A percentile compares a stretch with the other conserved stretches of the same genome.
Conservation (phyloP, 1,140 invertebrate species). For the Vanessa tameamea region DNA sequence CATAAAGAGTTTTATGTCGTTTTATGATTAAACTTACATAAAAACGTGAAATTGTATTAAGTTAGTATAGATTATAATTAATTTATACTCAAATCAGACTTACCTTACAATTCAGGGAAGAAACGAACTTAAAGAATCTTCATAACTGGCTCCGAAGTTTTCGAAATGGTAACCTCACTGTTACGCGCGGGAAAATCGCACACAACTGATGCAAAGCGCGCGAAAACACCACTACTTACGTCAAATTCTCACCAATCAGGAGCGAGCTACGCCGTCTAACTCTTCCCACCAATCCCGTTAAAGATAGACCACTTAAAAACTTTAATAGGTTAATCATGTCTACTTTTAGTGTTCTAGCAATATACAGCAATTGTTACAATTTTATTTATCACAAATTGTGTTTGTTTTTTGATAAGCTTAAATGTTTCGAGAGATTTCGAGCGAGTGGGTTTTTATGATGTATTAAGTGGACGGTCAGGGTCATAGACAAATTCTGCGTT, state of each 20-base stretch:
- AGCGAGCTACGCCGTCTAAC: constrained; percentile 51
- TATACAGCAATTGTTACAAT: constrained; percentile 13
- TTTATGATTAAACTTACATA: background rate
- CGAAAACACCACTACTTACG: constrained; percentile 72
- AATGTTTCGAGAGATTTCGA: background rate
- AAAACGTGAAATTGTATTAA: background rate
- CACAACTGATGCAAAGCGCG: constrained; percentile 71
- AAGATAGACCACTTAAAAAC: constrained; percentile 54
- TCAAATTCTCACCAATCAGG: constrained; percentile 54
- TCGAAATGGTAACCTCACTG: constrained; percentile 39
- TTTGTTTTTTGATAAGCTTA: constrained; percentile 24
- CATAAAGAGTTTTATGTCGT: too few relatives aligned
- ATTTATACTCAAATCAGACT: constrained; percentile 8
- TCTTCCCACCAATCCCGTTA: constrained; percentile 54
- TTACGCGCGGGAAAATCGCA: constrained; percentile 55
- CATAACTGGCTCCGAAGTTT: constrained; percentile 59
- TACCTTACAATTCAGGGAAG: constrained; percentile 23
- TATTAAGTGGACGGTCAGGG: background rate
- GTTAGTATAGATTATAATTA: background rate
- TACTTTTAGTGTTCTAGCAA: constrained; percentile 15
- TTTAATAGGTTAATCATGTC: constrained; percentile 47
- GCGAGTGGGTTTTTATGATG: constrained; percentile 5
- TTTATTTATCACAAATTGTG: constrained; percentile 16
- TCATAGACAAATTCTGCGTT: background rate
- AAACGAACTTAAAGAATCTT: constrained; percentile 38